Base-by-base conservation (phyloP, 2,113 vertebrate species). In the Sorex fumeus region DNA sequence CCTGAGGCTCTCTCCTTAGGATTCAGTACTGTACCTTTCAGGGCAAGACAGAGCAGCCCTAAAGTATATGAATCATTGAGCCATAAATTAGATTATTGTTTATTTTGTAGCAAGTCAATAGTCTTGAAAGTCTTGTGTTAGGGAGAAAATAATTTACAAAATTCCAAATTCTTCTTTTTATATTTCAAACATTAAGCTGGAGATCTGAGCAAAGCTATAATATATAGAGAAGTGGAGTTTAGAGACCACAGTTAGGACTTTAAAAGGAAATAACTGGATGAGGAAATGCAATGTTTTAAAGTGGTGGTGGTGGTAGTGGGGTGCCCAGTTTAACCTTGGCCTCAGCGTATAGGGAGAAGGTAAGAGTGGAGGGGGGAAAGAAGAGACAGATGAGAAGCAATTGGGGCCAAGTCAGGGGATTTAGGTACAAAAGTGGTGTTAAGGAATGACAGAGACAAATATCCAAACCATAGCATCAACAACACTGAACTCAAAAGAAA, bases 91-190 rank as follows among this genome's bases (percentile, higher is more conserved):
- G 53, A 8, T 9, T 66, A 57, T 72, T 13, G 57, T 57, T 92
- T 84, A 62, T 27, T 69, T 28, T 40, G 34, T n/a, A 32, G 47
- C 13, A 74, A 83, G 15, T 75, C 62, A 62, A 34, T 69, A 62
- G 28, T 87, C 4, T 90, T 90, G 25, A 75, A 84, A 84, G 69
- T 67, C 3, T 69, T 75, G 89, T 91, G 13, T 70, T 5, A 92
- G 64, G 70, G 6, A 92, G 64, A 45, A 78, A 70, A 70, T 28
- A 43, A 32, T 74, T 92, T 88, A 66, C 9, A 16, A 75, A 77
- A 62, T 69, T 50, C 40, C 0, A 34, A 13, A 18, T 66, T 3
- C 7, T 90, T 50, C 3, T 6, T 19, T 72, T 93, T 53, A 34
- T 0, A 0, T 25, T 28, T 70, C 25, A 72, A 43, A 28, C 53